Evolutionary conservation across 2,888 invertebrate genomes (phyloP).

Genomic region (Sisyra nigra): DNA sequence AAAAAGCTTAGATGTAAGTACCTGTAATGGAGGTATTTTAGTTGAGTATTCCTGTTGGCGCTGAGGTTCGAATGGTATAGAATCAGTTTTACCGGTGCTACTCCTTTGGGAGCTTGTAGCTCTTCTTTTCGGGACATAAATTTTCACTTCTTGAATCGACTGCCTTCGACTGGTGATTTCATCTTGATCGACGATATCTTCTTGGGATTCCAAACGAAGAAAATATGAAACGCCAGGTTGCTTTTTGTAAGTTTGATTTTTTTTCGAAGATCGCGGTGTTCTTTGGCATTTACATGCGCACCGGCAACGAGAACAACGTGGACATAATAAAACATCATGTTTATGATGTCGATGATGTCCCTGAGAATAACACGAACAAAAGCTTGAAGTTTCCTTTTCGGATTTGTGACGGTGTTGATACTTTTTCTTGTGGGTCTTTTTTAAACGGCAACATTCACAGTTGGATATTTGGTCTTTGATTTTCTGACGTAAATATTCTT

Average conservation of each 20-base stretch:
- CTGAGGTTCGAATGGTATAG: not conserved
- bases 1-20: no score
- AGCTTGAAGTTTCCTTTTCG: not conserved
- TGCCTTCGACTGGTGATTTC: constrained; percentile 4
- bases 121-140: constrained; percentile 3
- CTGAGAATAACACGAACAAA: not conserved
- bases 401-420: not conserved
- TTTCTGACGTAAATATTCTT: no score
- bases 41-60: no score
- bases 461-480: no score
- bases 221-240: constrained; percentile 14
- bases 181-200: constrained; percentile 10
- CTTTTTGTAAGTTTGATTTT: constrained; percentile 2
- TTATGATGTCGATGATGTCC: not conserved
- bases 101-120: not conserved
- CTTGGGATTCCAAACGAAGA: constrained; percentile 13
- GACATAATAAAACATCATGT: constrained; percentile 5
- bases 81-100: not conserved
- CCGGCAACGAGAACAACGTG: constrained; percentile 9
- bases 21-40: no score
- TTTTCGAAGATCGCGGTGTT: constrained; percentile 7
- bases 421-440: not conserved
- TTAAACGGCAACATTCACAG: no score
- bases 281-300: not conserved
- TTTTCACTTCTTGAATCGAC: constrained; percentile 12